A percentile compares a stretch with the other conserved stretches of the same genome.
phyloP scores from a whole-genome alignment of 92 coral and sea anemone genomes.

The Phymanthus crucifer region DNA sequence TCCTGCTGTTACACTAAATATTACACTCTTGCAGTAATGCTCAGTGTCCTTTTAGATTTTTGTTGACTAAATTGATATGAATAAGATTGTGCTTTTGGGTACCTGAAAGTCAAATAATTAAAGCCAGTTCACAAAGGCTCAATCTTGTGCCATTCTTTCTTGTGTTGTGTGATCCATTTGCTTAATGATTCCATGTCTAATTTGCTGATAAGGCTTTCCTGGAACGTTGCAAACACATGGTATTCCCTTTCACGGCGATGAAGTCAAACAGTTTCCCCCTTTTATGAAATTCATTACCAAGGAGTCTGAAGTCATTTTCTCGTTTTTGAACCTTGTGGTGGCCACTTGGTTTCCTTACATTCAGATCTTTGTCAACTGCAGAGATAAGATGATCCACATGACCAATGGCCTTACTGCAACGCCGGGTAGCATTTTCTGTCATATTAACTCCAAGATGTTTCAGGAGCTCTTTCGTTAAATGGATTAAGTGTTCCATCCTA shows the following conservation, averaged over 20 bases:
- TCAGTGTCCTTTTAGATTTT: no score
- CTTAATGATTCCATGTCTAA: not conserved
- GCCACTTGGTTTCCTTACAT: conserved; percentile 28
- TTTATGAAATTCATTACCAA: conserved; percentile 20
- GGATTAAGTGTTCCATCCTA: conserved; percentile 26
- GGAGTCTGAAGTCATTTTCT: conserved; percentile 20
- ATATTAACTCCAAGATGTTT: conserved; percentile 28
- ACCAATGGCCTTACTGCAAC: conserved; percentile 10
- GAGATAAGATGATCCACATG: not conserved
- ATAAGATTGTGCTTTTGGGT: no score
- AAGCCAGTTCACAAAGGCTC: no score
- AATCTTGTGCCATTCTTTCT: not conserved
- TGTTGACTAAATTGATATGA: no score
- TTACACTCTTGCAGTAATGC: no score
- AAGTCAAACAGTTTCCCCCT: conserved; percentile 14
- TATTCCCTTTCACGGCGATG: conserved; percentile 13
- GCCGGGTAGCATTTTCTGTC: conserved; percentile 6
- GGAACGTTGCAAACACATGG: not conserved
- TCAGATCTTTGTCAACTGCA: conserved; percentile 13
- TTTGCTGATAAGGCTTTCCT: not conserved
- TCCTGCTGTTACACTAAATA: no score
- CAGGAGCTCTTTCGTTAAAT: conserved; percentile 6
- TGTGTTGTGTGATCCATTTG: not conserved
- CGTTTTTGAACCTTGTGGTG: conserved; percentile 27
- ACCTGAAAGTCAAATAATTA: no score